Evolutionary conservation across 2,888 invertebrate species (phyloP), one percentile per base, ranked within the genome.

Genomic region (Apamea monoglypha): DNA sequence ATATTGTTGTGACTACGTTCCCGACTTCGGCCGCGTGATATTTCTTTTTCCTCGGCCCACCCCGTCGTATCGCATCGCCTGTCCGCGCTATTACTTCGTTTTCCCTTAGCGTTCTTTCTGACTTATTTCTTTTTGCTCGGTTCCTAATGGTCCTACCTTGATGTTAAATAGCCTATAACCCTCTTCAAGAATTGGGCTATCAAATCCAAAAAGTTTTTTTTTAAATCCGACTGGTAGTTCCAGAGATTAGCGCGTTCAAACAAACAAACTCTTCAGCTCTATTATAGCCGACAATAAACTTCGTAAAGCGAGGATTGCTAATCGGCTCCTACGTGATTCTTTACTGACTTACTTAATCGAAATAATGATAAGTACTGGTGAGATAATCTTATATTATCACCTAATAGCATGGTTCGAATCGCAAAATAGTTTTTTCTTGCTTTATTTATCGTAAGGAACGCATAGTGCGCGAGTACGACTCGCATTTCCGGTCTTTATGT

Each of bases 261-360:
- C 56, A 56, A 56, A 56, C 56, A 56, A 56, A 56, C 56, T 25
- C 56, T 25, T 56, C 12, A 56, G 10, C 56, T 56, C 4, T 25
- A 56, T 56, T 56, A 56, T 56, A 32, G 25, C 32, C 29, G 25
- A 8, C 25, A 76, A 59, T 59, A 32, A 76, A 59, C 47, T 21
- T 47, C 8, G 18, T 75, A 32, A 59, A 32, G 8, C n/a, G 16
- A 29, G 36, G 7, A 40, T 63, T 8, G 2, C 7, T 25, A 76
- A 76, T 75, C 16, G 14, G 1, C 14, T 47, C 18, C 59, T 5
- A 83, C 66, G 47, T 50, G 29, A 76, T 66, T 59, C 21, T 16
- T 25, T 29, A 36, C 18, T 76, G 78, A 80, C 67, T 83, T 80
- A 80, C 16, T 44, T 78, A 44, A 80, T 83, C 36, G 44, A 68